Evolutionary conservation across 2,113 vertebrate genomes (phyloP), one percentile per base, ranked within the genome.

Genomic region (Pachycephala philippinensis): DNA sequence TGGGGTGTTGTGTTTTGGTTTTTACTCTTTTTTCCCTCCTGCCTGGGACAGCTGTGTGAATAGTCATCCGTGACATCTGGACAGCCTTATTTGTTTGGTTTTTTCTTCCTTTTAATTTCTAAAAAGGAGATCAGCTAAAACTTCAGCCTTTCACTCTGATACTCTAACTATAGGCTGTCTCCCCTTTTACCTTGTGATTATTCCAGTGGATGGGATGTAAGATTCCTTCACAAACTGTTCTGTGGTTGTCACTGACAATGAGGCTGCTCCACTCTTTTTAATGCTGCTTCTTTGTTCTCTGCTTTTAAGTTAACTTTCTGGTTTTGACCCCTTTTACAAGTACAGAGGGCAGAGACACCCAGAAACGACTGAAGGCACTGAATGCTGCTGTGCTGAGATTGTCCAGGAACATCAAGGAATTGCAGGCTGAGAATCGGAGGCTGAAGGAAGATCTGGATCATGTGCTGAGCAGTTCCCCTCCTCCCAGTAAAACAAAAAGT

Each of bases 351-450:
- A 98, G 97, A 94, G 96, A 97, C 22, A 98, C 98, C 52, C 96
- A 98, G 24, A 98, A 97, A 42, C 98, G 98, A 81, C 98, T 99
- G 35, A 99, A 98, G 83, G 96, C 97, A 26, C 93, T 99, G 71
- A 98, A 97, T 93, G 97, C 98, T 22, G 97, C 98, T 14, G 96
- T 99, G 64, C 96, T 98, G 76, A 98, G 97, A 80, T 81, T 99
- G 90, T 98, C 99, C 22, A 98, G 98, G 87, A 98, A 97, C 15
- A 83, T 99, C 79, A 98, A 98, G 90, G 98, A 98, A 40, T 78
- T 99, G 59, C 98, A 99, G 4, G 97, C 98, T 80, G 99, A 99
- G 95, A 99, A 99, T 85, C 83, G 52, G 18, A 96, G 91, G 28
- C 97, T 99, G 44, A 98, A 98, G 93, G 98, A 98, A 64, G 98